Percentiles rank a stretch among this genome's conserved stretches.
Evolutionary conservation across 2,888 invertebrate species (phyloP).

Genomic region (Morpho achilles): DNA sequence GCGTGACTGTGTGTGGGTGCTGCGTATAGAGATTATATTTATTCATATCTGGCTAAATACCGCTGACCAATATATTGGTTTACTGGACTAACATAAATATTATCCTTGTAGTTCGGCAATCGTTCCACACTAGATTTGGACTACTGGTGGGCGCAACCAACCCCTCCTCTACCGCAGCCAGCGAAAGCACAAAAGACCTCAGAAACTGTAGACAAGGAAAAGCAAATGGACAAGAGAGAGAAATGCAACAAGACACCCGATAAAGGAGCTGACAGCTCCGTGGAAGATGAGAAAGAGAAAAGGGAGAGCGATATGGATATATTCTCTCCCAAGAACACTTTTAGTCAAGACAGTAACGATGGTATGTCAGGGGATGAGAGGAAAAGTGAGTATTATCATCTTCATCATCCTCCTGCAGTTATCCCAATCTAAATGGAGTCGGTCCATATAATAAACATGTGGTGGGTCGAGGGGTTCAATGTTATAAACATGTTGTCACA

Average conservation of each 20-base stretch:
- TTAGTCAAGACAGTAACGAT: conserved; percentile 69
- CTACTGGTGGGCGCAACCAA: conserved; percentile 87
- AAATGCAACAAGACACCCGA: conserved; percentile 45
- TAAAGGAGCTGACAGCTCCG: conserved; percentile 43
- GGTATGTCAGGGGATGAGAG: conserved; percentile 68
- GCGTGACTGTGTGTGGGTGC: too few relatives aligned
- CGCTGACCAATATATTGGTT: too few relatives aligned
- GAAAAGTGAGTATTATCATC: conserved; percentile 43
- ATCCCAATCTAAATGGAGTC: too few relatives aligned
- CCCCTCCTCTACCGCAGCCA: conserved; percentile 53
- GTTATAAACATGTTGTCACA: too few relatives aligned
- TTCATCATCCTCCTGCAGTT: too few relatives aligned
- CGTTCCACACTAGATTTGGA: conserved; percentile 87
- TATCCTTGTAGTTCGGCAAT: conserved; percentile 80
- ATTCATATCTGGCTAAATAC: too few relatives aligned
- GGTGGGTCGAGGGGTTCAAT: too few relatives aligned
- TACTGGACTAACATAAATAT: too few relatives aligned
- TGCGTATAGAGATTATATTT: too few relatives aligned
- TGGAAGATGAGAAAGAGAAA: conserved; percentile 47
- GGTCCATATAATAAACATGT: too few relatives aligned
- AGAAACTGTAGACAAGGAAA: conserved; percentile 34
- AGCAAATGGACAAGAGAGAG: conserved; percentile 33
- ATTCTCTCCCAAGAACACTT: conserved; percentile 62
- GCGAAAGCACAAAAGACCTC: conserved; percentile 31
- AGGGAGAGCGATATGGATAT: conserved; percentile 57